Base-by-base conservation (phyloP, 2,797 vertebrate genomes). In the Mormyrops boulengeri region DNA sequence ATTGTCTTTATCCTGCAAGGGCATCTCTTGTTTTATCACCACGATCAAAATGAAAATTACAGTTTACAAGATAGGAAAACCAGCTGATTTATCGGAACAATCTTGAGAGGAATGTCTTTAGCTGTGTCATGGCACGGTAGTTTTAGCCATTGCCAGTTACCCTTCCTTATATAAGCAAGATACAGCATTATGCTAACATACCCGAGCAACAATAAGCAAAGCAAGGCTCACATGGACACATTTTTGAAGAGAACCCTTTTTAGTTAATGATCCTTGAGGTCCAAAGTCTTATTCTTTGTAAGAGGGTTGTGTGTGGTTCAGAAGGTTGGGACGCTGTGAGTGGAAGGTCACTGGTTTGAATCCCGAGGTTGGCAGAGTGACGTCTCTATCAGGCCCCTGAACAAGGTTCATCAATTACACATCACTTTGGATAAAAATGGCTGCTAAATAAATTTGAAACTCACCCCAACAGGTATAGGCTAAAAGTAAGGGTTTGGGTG, bases 51-150 rank as follows among this genome's bases (percentile, higher is more conserved):
- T 82, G 66, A 62, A 85, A 88, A 66, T 14, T 17, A 57, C 57
- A 30, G 87, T 90, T 69, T n/a, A 11, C 19, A 2, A 53, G 60
- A 89, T 87, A 85, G 57, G 88, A 50, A 85, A 85, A 88, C 19
- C 11, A 12, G 84, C 19, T 6, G 17, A 11, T 55, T 90, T 77
- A 90, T 88, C 34, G 0, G 4, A 19, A 82, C 38, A 60, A 80
- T 50, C 47, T 55, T 55, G 53, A 60, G 85, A 53, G 52, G 66
- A 34, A 55, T 30, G 14, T 44, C 38, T 44, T 19, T 14, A 2
- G 9, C 49, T 50, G 44, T 50, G 44, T 87, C 85, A 57, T 19
- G 12, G 34, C 38, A 44, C 38, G 2, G 73, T 1, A 8, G 69
- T 14, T 77, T 38, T 38, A 77, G 73, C 30, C 4, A 44, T 44